These are phyloP conservation scores for Oeneis ivallda DNA, from an alignment of 2,888 invertebrate species.

Conservation along the genomic window DNA sequence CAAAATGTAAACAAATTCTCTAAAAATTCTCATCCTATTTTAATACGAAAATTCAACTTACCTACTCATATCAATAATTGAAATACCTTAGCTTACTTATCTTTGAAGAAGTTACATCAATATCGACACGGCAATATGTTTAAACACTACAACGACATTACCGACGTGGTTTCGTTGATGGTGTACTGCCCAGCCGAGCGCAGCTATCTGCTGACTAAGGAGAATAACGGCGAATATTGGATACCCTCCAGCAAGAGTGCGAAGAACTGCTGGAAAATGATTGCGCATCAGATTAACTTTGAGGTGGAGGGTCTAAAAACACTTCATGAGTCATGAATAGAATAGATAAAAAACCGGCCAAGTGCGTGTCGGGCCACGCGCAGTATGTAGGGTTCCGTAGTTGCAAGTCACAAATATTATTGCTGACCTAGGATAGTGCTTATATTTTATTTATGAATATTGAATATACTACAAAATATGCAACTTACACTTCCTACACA, in stretches of 20 bases:
- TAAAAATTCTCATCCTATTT: too few species aligned
- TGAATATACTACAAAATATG: too few species aligned
- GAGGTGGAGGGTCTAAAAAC: slow-evolving; percentile 50
- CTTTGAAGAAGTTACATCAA: neutral
- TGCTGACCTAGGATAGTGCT: too few species aligned
- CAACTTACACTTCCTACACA: too few species aligned
- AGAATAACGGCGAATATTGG: slow-evolving; percentile 64
- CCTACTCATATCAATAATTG: too few species aligned
- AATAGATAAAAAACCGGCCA: too few species aligned
- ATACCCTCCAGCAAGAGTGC: slow-evolving; percentile 63
- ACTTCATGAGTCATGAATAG: neutral
- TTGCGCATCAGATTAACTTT: slow-evolving; percentile 61
- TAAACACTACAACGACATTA: slow-evolving; percentile 60
- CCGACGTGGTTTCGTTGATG: slow-evolving; percentile 66
- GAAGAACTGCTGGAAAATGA: slow-evolving; percentile 65
- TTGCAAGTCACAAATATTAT: too few species aligned
- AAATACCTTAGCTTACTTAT: neutral
- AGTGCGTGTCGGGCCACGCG: too few species aligned
- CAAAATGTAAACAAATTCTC: too few species aligned
- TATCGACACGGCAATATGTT: slow-evolving; percentile 52
- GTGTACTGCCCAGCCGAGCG: slow-evolving; percentile 61
- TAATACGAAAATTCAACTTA: too few species aligned
- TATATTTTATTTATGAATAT: too few species aligned
- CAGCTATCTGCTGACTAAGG: slow-evolving; percentile 58
- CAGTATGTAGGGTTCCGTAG: too few species aligned